Evolutionary conservation across 2,797 vertebrate genomes (phyloP).

Genomic region (Microctenopoma steveboyesi): DNA sequence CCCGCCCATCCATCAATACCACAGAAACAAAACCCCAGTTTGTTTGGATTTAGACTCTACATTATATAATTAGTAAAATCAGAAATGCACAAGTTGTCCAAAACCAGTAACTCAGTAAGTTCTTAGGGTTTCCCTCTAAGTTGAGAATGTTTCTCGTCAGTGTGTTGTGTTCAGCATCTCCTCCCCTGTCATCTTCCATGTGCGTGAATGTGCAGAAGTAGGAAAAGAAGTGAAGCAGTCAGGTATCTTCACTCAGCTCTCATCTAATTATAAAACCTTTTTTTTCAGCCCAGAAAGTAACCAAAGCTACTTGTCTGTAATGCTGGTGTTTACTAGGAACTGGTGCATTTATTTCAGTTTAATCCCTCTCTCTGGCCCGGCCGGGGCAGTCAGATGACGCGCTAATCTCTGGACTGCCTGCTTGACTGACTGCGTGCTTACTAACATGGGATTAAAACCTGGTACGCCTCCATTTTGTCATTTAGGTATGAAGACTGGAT

Average conservation of each 20-base stretch:
- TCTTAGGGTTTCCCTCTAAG: too few species aligned
- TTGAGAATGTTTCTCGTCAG: too few species aligned
- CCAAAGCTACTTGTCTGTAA: background rate
- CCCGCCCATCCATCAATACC: background rate
- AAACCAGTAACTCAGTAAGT: background rate
- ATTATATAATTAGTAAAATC: background rate
- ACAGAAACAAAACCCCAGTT: too few species aligned
- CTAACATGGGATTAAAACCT: constrained; percentile 69
- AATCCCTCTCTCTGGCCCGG: constrained; percentile 60
- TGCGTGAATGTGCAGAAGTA: background rate
- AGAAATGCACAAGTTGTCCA: background rate
- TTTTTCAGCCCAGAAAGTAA: constrained; percentile 8
- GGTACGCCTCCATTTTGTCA: constrained; percentile 22
- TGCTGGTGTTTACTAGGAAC: constrained; percentile 52
- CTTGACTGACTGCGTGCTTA: constrained; percentile 50
- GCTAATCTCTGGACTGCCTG: constrained; percentile 70
- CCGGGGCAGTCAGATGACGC: constrained; percentile 68
- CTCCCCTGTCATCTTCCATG: background rate
- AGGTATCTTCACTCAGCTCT: background rate
- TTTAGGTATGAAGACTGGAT: background rate
- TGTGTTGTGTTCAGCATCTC: too few species aligned
- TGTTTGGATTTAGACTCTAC: too few species aligned
- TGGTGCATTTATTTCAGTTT: constrained; percentile 62
- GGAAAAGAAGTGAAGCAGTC: background rate
- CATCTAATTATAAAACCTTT: constrained; percentile 21